Conservation (phyloP, 2,888 invertebrate species). For the Eupsilia transversa region DNA sequence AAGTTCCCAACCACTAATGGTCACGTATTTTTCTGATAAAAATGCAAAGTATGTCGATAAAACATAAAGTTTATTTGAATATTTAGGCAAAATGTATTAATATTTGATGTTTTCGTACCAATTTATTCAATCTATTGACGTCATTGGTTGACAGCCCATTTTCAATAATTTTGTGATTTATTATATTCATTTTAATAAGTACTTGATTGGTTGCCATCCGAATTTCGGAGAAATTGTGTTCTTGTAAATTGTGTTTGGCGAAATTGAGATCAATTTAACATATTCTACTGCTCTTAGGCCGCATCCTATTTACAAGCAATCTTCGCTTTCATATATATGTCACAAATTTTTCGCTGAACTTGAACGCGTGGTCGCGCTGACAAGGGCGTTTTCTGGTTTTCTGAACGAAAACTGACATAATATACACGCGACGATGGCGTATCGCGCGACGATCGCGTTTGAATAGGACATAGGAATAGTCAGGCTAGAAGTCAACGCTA, state of each 20-base stretch:
- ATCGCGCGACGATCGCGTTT: too few species aligned
- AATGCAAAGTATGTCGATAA: conserved; percentile 33
- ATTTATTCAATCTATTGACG: conserved; percentile 47
- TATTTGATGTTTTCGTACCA: conserved; percentile 19
- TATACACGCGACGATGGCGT: too few species aligned
- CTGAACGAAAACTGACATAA: too few species aligned
- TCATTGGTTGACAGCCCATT: conserved; percentile 19
- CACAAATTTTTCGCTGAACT: too few species aligned
- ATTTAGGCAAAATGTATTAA: conserved; percentile 28
- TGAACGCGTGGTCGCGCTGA: too few species aligned
- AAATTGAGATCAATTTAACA: background rate
- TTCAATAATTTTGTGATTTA: conserved; percentile 19
- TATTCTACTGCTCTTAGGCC: background rate
- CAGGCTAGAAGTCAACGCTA: background rate
- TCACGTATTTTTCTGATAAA: conserved; percentile 26
- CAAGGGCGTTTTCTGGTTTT: too few species aligned
- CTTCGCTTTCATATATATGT: too few species aligned
- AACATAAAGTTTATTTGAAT: conserved; percentile 18
- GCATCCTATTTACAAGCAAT: too few species aligned
- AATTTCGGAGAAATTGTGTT: background rate
- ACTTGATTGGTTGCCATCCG: background rate
- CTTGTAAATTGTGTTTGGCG: too few species aligned
- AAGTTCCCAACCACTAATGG: conserved; percentile 1
- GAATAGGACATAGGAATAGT: too few species aligned
- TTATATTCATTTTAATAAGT: conserved; percentile 18